Base-by-base conservation (phyloP, 1,140 invertebrate species). In the Ips nitidus region DNA sequence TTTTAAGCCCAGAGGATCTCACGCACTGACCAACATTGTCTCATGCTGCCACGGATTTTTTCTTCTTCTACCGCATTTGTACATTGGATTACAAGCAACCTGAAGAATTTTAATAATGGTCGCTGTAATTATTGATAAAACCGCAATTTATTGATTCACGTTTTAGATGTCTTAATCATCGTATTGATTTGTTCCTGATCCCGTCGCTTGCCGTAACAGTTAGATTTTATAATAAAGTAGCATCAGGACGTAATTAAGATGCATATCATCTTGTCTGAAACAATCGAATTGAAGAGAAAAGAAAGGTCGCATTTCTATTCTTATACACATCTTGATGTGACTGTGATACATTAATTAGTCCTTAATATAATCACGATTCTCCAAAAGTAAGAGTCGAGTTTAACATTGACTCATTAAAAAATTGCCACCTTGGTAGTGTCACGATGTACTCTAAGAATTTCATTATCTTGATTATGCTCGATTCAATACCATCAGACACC, bases 401-500 rank as follows among this genome's bases (percentile, higher is more conserved):
- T 66, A 68, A 66, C 70, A 69, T 70, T 67, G 58, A 65, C 55
- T 69, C 39, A 66, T 71, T 55, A 73, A 73, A 69, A 71, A 71
- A 69, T 53, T 55, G 53, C 69, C 66, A 73, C 72, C 72, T 73
- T 73, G 72, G 62, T 69, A 66, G 52, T 70, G 69, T 73, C 72
- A 73, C 72, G 72, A 73, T 64, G 72, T 68, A 67, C 62, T 69
- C 63, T 57, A 64, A 64, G 41, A 60, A 64, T 70, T 64, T 70
- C 64, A 64, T 70, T 69, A 64, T 70, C 66, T 68, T 68, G 59
- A 64, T 66, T 73, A 60, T 70, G 47, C 69, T 67, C 45, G 38
- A 69, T 71, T 71, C 69, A 66, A 71, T 64, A 71, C 52, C 63
- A 71, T 71, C 67, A 73, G 69, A 73, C 72, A 71, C 69, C 72